Evolutionary conservation across 37 sponge, comb jelly and placozoan genomes (phyloP).

Genomic region (Bolinopsis microptera): DNA sequence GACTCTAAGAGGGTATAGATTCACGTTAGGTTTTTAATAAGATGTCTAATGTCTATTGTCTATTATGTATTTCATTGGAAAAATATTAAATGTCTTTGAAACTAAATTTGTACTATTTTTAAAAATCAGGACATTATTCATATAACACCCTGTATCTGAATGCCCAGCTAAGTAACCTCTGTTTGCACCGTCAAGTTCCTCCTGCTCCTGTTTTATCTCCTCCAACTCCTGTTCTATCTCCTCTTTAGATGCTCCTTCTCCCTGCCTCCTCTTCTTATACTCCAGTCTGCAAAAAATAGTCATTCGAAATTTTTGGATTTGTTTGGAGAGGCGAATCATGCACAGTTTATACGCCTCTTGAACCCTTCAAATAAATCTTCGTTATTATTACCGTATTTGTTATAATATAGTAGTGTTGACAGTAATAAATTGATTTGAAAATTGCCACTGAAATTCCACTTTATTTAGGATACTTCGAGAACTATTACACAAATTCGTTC

Average conservation of each 20-base stretch:
- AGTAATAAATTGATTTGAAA: neutral
- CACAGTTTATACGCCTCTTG: neutral
- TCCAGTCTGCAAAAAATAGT: conserved; percentile 14
- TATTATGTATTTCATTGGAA: too few species aligned
- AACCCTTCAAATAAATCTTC: too few species aligned
- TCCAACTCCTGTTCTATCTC: conserved; percentile 63
- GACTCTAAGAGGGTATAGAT: neutral
- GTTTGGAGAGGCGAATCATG: too few species aligned
- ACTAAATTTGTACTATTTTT: too few species aligned
- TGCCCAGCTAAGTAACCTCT: neutral
- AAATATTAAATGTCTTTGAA: too few species aligned
- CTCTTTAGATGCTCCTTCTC: neutral
- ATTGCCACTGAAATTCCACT: neutral
- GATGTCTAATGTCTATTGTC: too few species aligned
- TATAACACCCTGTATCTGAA: too few species aligned
- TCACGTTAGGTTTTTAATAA: too few species aligned
- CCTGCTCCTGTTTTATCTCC: conserved; percentile 43
- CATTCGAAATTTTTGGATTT: neutral
- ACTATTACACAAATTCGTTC: too few species aligned
- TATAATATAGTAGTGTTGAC: too few species aligned
- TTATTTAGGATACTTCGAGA: neutral
- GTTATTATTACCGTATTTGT: too few species aligned
- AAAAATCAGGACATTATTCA: too few species aligned
- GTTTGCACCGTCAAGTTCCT: neutral
- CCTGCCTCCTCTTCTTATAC: neutral